Base-by-base conservation (phyloP, 2,888 invertebrate species). In the Meloe dianella region DNA sequence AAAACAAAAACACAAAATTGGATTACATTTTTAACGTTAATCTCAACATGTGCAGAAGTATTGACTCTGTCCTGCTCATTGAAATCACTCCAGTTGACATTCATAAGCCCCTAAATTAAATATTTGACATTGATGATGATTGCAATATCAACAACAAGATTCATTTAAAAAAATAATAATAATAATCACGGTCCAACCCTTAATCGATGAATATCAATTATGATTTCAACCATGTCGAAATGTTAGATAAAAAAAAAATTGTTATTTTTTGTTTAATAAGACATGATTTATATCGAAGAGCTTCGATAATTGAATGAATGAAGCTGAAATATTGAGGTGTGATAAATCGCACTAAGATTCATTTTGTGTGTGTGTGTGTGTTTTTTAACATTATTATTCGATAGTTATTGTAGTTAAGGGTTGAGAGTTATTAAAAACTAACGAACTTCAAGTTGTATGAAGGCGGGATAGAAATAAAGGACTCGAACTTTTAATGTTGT, bases 381-480 rank as follows among this genome's bases (percentile, higher is more conserved):
- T 69, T 70, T 61, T 57, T n/a, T n/a, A n/a, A n/a, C 41, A 65
- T 58, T 60, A 64, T 71, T 65, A 67, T 69, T 64, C 63, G 68
- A 69, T 70, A 71, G 70, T 74, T 73, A 71, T 66, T 62, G 72
- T 69, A 70, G 70, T 73, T 72, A 71, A 69, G 73, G 75, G 74
- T 71, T 69, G 67, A 63, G 63, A 59, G 62, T 61, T 71, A 69
- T 64, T 68, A 66, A 75, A 74, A 75, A 67, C n/a, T n/a, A 69
- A 67, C 68, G 71, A 73, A 72, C 72, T 74, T 61, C 64, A 69
- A 70, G 66, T 68, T 73, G 68, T 66, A 63, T 65, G 29, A 20
- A 67, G 75, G 73, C 76, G 74, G 77, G 73, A 75, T 72, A 73
- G 74, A 76, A 75, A 77, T 76, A 75, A 78, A 75, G 75, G 77